A percentile compares a stretch with the other conserved stretches of the same genome.
phyloP scores from a whole-genome alignment of 2,113 vertebrate species.

The Eudyptes chrysolophus region DNA sequence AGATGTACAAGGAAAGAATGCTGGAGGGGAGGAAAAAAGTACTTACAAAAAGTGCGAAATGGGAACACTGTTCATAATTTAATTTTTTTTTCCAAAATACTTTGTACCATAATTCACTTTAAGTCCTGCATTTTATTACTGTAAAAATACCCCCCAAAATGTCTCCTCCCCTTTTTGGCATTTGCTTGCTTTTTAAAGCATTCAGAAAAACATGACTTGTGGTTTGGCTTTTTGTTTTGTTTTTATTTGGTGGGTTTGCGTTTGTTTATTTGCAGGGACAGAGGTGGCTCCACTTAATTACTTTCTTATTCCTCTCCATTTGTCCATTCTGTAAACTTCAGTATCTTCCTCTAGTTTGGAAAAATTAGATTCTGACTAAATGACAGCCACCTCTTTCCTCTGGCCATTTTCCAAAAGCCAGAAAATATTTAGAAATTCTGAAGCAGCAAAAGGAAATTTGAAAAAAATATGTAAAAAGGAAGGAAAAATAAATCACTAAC shows the following conservation, averaged over 20 bases:
- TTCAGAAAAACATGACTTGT: background rate
- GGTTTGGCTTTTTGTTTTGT: background rate
- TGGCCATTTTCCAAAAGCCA: background rate
- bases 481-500: background rate
- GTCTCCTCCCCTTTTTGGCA: background rate
- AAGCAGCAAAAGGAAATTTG: background rate
- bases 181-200: background rate
- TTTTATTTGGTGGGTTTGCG: background rate
- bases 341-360: background rate
- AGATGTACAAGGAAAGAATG: background rate
- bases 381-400: background rate
- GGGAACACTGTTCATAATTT: background rate
- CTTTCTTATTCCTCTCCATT: background rate
- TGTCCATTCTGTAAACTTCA: background rate
- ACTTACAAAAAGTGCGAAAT: background rate
- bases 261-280: background rate
- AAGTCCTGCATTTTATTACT: background rate
- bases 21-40: background rate
- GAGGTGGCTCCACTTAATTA: background rate
- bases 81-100: background rate
- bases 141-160: background rate
- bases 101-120: background rate
- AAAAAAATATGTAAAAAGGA: background rate
- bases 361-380: background rate
- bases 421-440: background rate